phyloP scores from a whole-genome alignment of 2,113 vertebrate genomes.

The Numenius arquata region DNA sequence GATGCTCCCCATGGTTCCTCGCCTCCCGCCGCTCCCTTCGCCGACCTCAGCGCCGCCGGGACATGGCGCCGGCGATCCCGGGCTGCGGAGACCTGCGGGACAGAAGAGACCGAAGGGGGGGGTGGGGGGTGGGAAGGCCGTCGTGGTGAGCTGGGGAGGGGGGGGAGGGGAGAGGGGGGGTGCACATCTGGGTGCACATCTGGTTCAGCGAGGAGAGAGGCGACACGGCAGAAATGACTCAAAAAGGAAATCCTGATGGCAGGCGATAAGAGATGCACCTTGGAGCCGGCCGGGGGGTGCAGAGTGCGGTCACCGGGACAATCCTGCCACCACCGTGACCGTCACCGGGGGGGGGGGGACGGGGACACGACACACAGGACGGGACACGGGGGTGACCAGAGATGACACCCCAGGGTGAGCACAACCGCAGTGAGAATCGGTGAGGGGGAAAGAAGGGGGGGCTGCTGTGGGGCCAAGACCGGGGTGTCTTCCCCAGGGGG shows the following conservation, averaged over 20 bases:
- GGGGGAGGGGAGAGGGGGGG: too few species aligned
- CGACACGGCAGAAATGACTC: not conserved
- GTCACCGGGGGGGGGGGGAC: too few species aligned
- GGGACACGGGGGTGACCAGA: not conserved
- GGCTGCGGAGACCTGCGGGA: not conserved
- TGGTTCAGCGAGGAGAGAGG: not conserved
- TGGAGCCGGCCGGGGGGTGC: too few species aligned
- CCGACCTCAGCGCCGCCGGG: slow-evolving; percentile 54
- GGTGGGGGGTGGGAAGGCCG: rapidly evolving
- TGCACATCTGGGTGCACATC: not conserved
- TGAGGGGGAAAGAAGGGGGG: not conserved
- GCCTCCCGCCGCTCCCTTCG: not conserved
- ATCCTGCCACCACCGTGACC: too few species aligned
- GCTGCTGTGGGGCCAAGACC: not conserved
- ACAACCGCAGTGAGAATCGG: rapidly evolving
- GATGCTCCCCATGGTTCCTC: slow-evolving; percentile 79
- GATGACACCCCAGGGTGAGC: not conserved
- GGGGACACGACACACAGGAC: too few species aligned
- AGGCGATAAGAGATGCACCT: too few species aligned
- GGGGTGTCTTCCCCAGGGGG: too few species aligned
- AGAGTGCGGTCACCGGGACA: rapidly evolving
- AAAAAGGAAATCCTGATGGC: not conserved
- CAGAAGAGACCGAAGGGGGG: rapidly evolving
- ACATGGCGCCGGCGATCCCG: not conserved
- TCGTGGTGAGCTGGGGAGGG: rapidly evolving